Conservation (phyloP, 1,140 invertebrate species). For the Drosophila erecta region DNA sequence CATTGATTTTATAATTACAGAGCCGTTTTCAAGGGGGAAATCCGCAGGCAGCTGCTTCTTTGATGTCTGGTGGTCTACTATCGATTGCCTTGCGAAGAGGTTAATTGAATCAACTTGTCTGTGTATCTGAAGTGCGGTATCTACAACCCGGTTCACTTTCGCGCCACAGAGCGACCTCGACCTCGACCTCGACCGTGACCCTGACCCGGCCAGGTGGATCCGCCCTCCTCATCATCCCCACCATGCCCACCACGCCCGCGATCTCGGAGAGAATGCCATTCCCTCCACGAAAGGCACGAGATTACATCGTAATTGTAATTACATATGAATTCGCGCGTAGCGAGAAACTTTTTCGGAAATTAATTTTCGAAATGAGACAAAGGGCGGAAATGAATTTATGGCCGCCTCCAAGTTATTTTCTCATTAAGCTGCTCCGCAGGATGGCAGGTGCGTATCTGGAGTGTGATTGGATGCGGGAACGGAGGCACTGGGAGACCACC, state of each 20-base stretch:
- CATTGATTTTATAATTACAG: slow-evolving; percentile 63
- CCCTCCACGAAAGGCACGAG: not conserved
- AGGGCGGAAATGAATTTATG: slow-evolving; percentile 73
- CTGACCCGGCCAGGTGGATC: slow-evolving; percentile 3
- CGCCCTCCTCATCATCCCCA: not conserved
- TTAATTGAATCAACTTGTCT: slow-evolving; percentile 68
- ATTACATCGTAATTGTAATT: slow-evolving; percentile 74
- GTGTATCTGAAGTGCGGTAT: not conserved
- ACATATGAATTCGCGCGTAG: slow-evolving; percentile 64
- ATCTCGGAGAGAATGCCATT: not conserved
- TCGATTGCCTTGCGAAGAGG: slow-evolving; percentile 41
- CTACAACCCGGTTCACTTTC: slow-evolving; percentile 3
- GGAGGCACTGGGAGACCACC: not conserved
- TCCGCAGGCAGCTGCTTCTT: not conserved
- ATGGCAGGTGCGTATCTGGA: slow-evolving; percentile 3
- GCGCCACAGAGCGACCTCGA: slow-evolving; percentile 22
- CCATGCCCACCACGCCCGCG: no score
- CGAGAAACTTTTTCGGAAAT: slow-evolving; percentile 56
- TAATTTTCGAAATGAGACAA: slow-evolving; percentile 25
- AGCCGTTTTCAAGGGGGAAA: not conserved
- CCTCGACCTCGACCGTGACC: slow-evolving; percentile 28
- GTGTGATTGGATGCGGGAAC: not conserved
- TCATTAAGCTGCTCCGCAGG: slow-evolving; percentile 39
- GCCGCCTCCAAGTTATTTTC: slow-evolving; percentile 60
- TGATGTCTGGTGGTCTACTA: slow-evolving; percentile 16